Evolutionary conservation across 1,140 invertebrate species (phyloP).

Genomic region (Nephotettix cincticeps): DNA sequence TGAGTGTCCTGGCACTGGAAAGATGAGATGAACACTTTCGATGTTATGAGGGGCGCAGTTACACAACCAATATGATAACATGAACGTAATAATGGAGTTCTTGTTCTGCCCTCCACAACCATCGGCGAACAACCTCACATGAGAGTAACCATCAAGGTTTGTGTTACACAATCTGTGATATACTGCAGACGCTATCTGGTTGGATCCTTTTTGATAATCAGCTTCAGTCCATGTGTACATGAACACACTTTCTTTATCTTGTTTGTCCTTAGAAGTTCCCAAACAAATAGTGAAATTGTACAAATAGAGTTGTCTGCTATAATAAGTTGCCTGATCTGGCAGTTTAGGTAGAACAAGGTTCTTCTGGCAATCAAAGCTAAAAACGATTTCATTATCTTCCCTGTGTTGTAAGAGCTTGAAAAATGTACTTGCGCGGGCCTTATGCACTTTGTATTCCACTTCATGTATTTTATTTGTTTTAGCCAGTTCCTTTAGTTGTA

Average conservation of each 20-base stretch:
- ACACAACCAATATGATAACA: conserved; percentile 38
- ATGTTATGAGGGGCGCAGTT: conserved; percentile 36
- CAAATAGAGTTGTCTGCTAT: conserved; percentile 34
- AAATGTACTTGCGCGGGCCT: conserved; percentile 1
- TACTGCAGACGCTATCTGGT: conserved; percentile 43
- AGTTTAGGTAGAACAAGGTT: conserved; percentile 44
- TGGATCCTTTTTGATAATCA: conserved; percentile 39
- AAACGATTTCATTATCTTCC: neutral
- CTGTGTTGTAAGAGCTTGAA: neutral
- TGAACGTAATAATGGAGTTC: conserved; percentile 41
- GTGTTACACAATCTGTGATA: conserved; percentile 38
- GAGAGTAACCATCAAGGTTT: conserved; percentile 26
- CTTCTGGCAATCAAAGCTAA: conserved; percentile 49
- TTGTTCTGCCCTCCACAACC: conserved; percentile 44
- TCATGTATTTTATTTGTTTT: neutral
- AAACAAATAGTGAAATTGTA: conserved; percentile 46
- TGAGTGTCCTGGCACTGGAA: conserved; percentile 40
- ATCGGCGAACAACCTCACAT: conserved; percentile 40
- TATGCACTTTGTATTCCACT: conserved; percentile 8
- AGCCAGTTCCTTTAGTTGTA: neutral
- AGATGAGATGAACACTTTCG: conserved; percentile 37
- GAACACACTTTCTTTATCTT: conserved; percentile 38
- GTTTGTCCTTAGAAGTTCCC: conserved; percentile 40
- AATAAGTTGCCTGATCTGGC: conserved; percentile 44
- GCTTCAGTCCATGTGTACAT: conserved; percentile 44